Conservation (phyloP, 2,888 invertebrate genomes). For the Megalurothrips usitatus region DNA sequence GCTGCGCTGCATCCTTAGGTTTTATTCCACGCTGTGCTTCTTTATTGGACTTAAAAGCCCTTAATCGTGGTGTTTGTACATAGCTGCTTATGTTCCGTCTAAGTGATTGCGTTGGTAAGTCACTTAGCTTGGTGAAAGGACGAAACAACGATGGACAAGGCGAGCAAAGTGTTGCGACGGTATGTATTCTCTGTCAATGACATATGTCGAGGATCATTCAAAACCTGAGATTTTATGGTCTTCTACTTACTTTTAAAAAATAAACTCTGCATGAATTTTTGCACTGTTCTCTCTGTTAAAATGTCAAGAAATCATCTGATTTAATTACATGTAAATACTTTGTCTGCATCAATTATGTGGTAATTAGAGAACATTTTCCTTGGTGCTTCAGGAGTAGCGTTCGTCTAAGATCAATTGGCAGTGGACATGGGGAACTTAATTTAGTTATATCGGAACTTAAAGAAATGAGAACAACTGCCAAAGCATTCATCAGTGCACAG, state of each 20-base stretch:
- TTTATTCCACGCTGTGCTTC: not conserved
- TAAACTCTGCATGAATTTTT: not conserved
- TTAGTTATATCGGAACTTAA: conserved; percentile 50
- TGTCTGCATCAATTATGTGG: no score
- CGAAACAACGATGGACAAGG: conserved; percentile 39
- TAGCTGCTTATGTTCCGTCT: not conserved
- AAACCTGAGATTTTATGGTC: not conserved
- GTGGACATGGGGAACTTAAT: conserved; percentile 48
- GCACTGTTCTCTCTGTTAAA: not conserved
- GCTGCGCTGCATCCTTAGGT: not conserved
- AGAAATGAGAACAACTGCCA: conserved; percentile 47
- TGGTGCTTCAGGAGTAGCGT: conserved; percentile 46
- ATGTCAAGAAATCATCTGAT: not conserved
- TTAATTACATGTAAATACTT: no score
- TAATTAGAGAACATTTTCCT: not conserved
- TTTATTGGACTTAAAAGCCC: not conserved
- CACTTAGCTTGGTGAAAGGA: not conserved
- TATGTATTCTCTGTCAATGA: conserved; percentile 32
- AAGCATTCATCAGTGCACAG: conserved; percentile 48
- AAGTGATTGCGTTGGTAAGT: not conserved
- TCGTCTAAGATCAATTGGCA: conserved; percentile 45
- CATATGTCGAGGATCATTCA: not conserved
- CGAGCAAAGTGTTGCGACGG: conserved; percentile 40
- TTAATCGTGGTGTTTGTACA: not conserved
- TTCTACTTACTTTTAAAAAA: not conserved